Evolutionary conservation across 2,797 vertebrate species (phyloP).

Genomic region (Poeciliopsis infans): DNA sequence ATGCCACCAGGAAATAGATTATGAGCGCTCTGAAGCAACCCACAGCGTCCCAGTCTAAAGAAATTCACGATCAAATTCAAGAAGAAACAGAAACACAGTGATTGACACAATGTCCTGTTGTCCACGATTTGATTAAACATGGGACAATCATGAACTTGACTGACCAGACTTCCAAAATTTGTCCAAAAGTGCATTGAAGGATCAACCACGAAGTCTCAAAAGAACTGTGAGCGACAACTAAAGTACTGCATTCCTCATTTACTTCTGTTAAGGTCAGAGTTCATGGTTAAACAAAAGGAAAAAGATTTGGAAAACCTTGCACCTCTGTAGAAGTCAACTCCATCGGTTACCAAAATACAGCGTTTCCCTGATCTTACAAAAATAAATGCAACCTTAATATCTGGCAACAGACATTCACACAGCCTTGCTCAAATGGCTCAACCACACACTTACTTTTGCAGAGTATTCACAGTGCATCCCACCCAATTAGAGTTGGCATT

Average conservation of each 20-base stretch:
- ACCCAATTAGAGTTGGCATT: conserved; percentile 58
- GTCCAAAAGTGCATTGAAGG: not conserved
- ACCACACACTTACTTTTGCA: conserved; percentile 30
- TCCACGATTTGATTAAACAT: not conserved
- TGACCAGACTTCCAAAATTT: not conserved
- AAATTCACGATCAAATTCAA: not conserved
- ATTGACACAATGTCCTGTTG: not conserved
- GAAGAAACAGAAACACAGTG: not conserved
- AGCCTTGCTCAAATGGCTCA: conserved; percentile 21
- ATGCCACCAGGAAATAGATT: not conserved
- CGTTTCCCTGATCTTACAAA: not conserved
- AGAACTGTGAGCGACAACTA: not conserved
- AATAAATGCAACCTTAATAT: not conserved
- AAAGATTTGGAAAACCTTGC: not conserved
- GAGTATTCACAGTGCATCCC: conserved; percentile 43
- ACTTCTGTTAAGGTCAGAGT: not conserved
- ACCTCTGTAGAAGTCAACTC: not conserved
- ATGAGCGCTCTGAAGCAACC: not conserved
- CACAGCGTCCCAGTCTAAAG: not conserved
- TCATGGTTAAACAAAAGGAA: not conserved
- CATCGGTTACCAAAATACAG: not conserved
- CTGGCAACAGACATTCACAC: conserved; percentile 12
- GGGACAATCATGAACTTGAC: not conserved
- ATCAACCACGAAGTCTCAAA: not conserved
- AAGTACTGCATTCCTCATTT: not conserved